Base-by-base conservation (phyloP, 2,888 invertebrate genomes). In the Lacanobia oleracea region DNA sequence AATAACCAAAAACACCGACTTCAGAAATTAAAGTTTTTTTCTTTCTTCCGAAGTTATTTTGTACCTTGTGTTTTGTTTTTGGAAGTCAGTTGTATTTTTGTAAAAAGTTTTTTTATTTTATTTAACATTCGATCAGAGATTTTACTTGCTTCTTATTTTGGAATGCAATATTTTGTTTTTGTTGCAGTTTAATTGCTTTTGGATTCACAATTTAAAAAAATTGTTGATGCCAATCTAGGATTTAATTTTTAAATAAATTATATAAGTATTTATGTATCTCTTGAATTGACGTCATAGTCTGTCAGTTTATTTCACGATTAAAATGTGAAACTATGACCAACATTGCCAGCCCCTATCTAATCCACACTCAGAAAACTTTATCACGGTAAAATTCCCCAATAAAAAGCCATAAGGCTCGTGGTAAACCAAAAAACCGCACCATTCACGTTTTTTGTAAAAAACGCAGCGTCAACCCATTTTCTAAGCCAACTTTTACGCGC, bases 391-490 rank as follows among this genome's bases (percentile, higher is more conserved):
- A 54, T 50, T 50, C 14, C 12, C 63, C 79, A 67, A 77, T 77
- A 79, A 77, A 77, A 78, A 78, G 73, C 79, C 73, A 78, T 78
- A 73, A 45, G 43, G 63, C 21, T 73, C 21, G 53, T 54, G 76
- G 73, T 43, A 12, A 56, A 77, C 78, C 67, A 53, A 50, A 77
- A 72, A 63, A 60, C 79, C 48, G 21, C 48, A 9, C 56, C 33
- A 66, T 78, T 62, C 50, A 50, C 43, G 54, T 71, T 67, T 69
- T 78, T 76, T 70, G n/a, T 63, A 75, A 75, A 71, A 40, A 80
- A 5, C 10, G 50, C 50, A 61, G 57, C 67, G 63, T 69, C 67
- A 62, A 59, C 33, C 62, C 48, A 62, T 81, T 81, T 69, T 56
- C 73, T 77, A 77, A 77, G 68, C 62, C 68, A 68, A 62, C 50